Base-by-base conservation (phyloP, 2,113 vertebrate genomes). In the Oncorhynchus clarkii region DNA sequence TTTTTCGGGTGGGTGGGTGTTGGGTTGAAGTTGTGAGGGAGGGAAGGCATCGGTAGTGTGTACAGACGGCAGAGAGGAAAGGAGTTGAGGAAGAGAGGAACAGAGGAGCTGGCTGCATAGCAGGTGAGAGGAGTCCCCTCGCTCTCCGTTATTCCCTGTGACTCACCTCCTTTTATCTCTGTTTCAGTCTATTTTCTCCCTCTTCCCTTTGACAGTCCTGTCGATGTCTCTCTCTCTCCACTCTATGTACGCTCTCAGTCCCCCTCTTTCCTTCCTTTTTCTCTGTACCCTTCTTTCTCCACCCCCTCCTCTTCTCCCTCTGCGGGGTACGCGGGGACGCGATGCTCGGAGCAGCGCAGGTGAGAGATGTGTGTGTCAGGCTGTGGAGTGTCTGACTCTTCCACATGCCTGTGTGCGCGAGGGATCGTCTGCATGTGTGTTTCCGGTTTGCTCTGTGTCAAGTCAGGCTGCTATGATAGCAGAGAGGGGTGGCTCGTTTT, bases 61-160 rank as follows among this genome's bases (percentile, higher is more conserved):
- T 62, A 2, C 59, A 62, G 59, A 62, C 16, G 16, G 16, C 51
- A 66, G 64, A 66, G 45, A 45, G 59, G 29, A 72, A 45, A 29
- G 39, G 39, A 12, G 9, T 45, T 11, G 39, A 20, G 67, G 24
- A 5, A 31, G 77, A 86, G 76, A 77, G 74, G 59, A 62, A n/a
- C 8, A n/a, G 78, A 86, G 80, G 76, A 80, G 67, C 79, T 74
- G 72, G 65, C 79, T 73, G 72, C 59, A 39, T 77, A 76, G 82
- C 82, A 89, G 91, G 90, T 90, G 80, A 92, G 88, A 86, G 73
- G 59, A 81, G 78, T 7, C 8, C 39, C 39, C 39, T 45, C 9
- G 0, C 9, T 45, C 60, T 81, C 76, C 65, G 18, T 34, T 59
- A 49, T 24, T 78, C 74, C n/a, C 72, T 71, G 57, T 70, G 39